Evolutionary conservation across 2,888 invertebrate genomes (phyloP), one percentile per base, ranked within the genome.

Genomic region (Aricia artaxerxes): DNA sequence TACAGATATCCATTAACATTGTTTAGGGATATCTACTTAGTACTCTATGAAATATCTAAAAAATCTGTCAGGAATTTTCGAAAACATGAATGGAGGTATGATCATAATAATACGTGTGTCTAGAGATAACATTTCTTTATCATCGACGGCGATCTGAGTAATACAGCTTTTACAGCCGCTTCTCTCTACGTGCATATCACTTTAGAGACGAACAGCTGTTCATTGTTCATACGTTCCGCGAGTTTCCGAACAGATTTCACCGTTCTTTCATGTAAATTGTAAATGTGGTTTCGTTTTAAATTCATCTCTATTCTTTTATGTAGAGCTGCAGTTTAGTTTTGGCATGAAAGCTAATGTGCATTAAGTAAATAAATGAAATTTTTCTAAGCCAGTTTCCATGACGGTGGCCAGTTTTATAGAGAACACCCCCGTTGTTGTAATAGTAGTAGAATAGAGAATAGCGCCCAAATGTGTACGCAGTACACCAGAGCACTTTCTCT

Each of bases 91-190:
- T 53, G 53, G 53, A 53, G 13, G 4, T 13, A 53, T 53, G 3
- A 53, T 44, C 13, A 13, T 9, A 9, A 11, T 11, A n/a, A 4
- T 16, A n/a, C 1, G 11, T 69, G 35, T 35, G 5, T 69, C 69
- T 69, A 69, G 35, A 38, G 13, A 38, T 76, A n/a, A 75, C 31
- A 2, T 53, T 16, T 35, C 35, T 57, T 38, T 57, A 13, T 3
- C 1, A 35, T 57, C 40, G 44, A 44, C 13, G 76, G 53, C 76
- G 85, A 85, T 86, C 86, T 85, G 85, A 83, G 88, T 88, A 88
- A 89, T 88, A 88, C 85, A 87, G 87, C 87, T 86, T 85, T 86
- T 85, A 86, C 87, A 86, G 86, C 85, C 85, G 87, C 86, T 88
- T 85, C 73, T 81, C 83, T 84, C 84, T 84, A 83, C 84, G 49